A percentile compares a stretch with the other conserved stretches of the same genome.
Conservation (phyloP, 2,797 vertebrate genomes). For the Sylvilagus floridanus region DNA sequence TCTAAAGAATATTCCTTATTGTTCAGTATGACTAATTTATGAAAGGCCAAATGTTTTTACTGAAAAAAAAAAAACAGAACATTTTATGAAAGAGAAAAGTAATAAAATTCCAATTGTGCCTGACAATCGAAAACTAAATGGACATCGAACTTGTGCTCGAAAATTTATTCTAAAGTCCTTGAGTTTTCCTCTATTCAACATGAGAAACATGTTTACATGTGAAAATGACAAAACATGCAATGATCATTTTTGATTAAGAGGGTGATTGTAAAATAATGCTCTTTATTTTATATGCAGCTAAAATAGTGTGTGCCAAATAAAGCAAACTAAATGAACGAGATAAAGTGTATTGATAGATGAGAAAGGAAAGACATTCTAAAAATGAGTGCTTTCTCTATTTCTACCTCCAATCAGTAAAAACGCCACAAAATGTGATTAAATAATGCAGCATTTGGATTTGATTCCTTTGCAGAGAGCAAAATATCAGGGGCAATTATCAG, state of each 20-base stretch:
- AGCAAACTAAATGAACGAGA: constrained; percentile 12
- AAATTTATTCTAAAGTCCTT: constrained; percentile 42
- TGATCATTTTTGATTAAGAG: background rate
- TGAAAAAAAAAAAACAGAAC: constrained; percentile 27
- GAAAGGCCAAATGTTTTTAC: constrained; percentile 62
- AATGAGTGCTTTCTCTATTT: constrained; percentile 54
- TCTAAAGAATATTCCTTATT: constrained; percentile 50
- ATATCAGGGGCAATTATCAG: constrained; percentile 51
- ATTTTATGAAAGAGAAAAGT: constrained; percentile 15
- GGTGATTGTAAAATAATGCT: constrained; percentile 16
- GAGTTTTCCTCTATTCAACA: background rate
- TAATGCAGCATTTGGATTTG: constrained; percentile 49
- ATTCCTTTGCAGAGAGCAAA: constrained; percentile 72
- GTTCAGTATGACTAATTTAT: constrained; percentile 65
- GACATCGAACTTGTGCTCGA: constrained; percentile 23
- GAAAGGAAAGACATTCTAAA: constrained; percentile 45
- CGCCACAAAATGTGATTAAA: constrained; percentile 59
- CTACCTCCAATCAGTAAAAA: constrained; percentile 53
- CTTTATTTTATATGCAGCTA: background rate
- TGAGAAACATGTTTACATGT: background rate
- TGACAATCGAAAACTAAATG: constrained; percentile 52
- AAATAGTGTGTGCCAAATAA: constrained; percentile 15
- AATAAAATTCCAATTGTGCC: constrained; percentile 40
- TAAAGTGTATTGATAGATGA: background rate
- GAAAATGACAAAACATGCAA: constrained; percentile 8